Base-by-base conservation (phyloP, 2,113 vertebrate species). In the Aspidoscelis tigris region DNA sequence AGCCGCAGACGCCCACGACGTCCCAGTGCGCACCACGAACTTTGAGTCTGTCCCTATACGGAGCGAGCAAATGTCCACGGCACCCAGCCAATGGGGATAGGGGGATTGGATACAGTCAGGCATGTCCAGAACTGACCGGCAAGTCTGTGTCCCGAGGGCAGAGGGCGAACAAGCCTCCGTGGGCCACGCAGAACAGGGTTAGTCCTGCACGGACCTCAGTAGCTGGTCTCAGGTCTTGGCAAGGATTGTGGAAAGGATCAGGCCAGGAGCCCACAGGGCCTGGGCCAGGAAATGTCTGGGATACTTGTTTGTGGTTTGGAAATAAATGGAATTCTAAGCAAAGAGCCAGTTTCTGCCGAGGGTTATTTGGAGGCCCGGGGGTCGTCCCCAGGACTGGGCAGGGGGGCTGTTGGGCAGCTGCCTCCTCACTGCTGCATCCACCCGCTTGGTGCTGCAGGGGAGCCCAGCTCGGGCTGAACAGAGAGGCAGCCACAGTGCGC, bases 1-100 rank as follows among this genome's bases (percentile, higher is more conserved):
- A 91, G 90, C 91, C 92, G 91, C 93, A 89, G 44, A 87, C 93
- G 94, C 94, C 95, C 95, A 92, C 61, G 84, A 93, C 93, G 92
- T 92, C 93, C 93, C 91, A 33, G 41, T 5, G n/a, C 78, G 86
- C 90, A 91, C 88, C 88, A 91, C 92, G 87, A 87, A 86, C 90
- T 83, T 90, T 80, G 33, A 75, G 78, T 84, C 76, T 55, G 76
- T 90, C 87, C 77, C 88, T 88, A 83, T 65, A 81, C 2, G 39
- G 82, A 88, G 68, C 12, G 26, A 3, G 68, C 26, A 70, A 20
- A 70, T 11, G 81, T 74, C 87, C 47, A 33, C 73, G 21, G 84
- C 88, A 90, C 88, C 89, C 76, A 88, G 88, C 75, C 85, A 78
- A 78, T 16, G 71, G 71, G 86, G 78, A 18, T 8, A 33, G 24